A percentile compares a stretch with the other conserved stretches of the same genome.
These are phyloP conservation scores for Volucella inanis DNA, from an alignment of 2,888 invertebrate genomes.

Conservation along the genomic window DNA sequence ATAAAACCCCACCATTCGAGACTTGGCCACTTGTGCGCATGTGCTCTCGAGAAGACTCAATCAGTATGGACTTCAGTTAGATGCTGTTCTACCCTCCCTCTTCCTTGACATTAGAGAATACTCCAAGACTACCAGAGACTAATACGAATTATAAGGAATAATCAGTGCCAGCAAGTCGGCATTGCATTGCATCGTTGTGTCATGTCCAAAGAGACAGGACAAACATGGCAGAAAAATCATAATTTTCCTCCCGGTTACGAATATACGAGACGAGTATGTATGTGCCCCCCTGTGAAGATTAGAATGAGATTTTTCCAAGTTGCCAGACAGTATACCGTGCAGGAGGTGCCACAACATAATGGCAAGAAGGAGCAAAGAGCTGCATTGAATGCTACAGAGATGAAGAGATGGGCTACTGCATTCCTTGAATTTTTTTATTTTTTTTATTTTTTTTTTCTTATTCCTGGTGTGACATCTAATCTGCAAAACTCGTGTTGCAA, in stretches of 20 bases:
- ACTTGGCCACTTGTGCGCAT: constrained; percentile 9
- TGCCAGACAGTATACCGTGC: constrained; percentile 54
- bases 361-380: no score
- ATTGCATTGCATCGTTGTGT: constrained; percentile 68
- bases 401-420: constrained; percentile 59
- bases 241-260: constrained; percentile 45
- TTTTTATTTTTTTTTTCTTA: constrained; percentile 33
- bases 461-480: constrained; percentile 73
- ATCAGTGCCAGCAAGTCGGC: constrained; percentile 66
- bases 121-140: constrained; percentile 20
- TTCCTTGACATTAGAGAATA: constrained; percentile 52
- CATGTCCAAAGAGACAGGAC: constrained; percentile 70
- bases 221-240: constrained; percentile 70
- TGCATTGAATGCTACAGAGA: not conserved
- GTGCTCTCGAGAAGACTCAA: constrained; percentile 66
- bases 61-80: constrained; percentile 47
- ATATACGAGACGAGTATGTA: not conserved
- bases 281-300: constrained; percentile 68
- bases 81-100: constrained; percentile 1
- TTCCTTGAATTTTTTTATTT: constrained; percentile 39
- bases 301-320: constrained; percentile 71
- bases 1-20: constrained; percentile 6
- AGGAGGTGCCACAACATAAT: not conserved
- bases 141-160: constrained; percentile 63
- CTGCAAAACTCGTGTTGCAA: constrained; percentile 68